These are phyloP conservation scores for Lordiphosa collinella DNA, from an alignment of 1,140 invertebrate species.

Conservation along the genomic window DNA sequence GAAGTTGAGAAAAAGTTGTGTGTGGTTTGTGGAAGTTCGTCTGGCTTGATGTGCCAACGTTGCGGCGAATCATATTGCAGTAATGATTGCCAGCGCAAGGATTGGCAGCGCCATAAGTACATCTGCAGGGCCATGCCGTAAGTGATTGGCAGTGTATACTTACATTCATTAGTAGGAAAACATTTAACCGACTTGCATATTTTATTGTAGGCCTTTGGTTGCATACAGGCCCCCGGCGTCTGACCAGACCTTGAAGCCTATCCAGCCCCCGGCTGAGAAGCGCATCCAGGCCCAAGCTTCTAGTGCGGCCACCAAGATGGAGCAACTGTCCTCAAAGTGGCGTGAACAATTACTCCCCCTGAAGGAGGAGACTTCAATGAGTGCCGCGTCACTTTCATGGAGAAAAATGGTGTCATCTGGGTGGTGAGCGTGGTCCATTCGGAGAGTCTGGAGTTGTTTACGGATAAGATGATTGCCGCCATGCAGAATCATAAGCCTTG, in stretches of 20 bases:
- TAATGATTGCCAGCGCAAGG: constrained; percentile 23
- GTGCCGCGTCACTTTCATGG: constrained; percentile 30
- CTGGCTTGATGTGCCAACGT: constrained; percentile 46
- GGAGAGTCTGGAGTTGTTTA: constrained; percentile 22
- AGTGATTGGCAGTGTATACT: constrained; percentile 35
- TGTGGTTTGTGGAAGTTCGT: constrained; percentile 13
- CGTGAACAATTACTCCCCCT: constrained; percentile 8
- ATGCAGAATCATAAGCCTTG: constrained; percentile 1
- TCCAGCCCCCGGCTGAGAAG: no score
- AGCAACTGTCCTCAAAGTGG: constrained; percentile 17
- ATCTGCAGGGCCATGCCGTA: constrained; percentile 51
- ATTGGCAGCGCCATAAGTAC: constrained; percentile 54
- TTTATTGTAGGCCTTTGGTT: constrained; percentile 28
- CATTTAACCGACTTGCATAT: no score
- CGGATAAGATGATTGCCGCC: constrained; percentile 6
- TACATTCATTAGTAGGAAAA: not conserved
- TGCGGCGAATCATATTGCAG: constrained; percentile 47
- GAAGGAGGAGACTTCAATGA: constrained; percentile 28
- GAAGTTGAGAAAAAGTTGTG: constrained; percentile 1
- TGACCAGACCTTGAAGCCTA: no score
- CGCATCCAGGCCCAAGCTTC: not conserved
- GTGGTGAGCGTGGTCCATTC: constrained; percentile 16
- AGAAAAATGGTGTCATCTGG: constrained; percentile 39
- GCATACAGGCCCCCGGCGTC: not conserved
- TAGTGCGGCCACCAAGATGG: not conserved